Evolutionary conservation across 2,888 invertebrate genomes (phyloP).

Genomic region (Onthophagus sagittarius): DNA sequence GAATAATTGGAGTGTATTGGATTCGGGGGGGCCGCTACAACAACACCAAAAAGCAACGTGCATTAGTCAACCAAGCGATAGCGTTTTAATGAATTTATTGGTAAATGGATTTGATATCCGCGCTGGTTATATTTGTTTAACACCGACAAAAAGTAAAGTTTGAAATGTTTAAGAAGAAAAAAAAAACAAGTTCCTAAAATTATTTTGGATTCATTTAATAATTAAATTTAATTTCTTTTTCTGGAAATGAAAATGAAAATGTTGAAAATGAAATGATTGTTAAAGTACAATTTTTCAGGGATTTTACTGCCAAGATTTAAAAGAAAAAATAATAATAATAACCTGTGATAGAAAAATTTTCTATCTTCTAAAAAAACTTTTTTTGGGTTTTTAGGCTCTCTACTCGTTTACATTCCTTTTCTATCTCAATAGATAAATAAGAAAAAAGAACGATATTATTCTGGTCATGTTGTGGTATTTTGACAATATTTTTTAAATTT

Average conservation of each 20-base stretch:
- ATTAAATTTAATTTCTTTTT: background rate
- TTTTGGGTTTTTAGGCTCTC: slow-evolving; percentile 2
- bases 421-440: background rate
- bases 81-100: slow-evolving; percentile 91
- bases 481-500: slow-evolving; percentile 1
- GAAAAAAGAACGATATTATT: background rate
- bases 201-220: background rate
- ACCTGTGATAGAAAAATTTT: slow-evolving; percentile 6
- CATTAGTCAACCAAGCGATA: slow-evolving; percentile 59
- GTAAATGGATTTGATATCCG: slow-evolving; percentile 93
- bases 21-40: slow-evolving; percentile 34
- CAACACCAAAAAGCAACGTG: slow-evolving; percentile 42
- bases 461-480: background rate
- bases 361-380: background rate
- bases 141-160: slow-evolving; percentile 48
- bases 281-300: slow-evolving; percentile 18
- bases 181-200: background rate
- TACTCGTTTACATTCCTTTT: slow-evolving; percentile 6
- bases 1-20: slow-evolving; percentile 42
- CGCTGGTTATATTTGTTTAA: slow-evolving; percentile 86
- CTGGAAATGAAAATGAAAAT: background rate
- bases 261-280: background rate
- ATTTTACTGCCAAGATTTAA: slow-evolving; percentile 5
- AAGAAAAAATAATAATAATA: background rate
- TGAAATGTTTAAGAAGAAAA: slow-evolving; percentile 8